These are phyloP conservation scores for Agrypnia vestita DNA, from an alignment of 1,140 invertebrate species.

Conservation along the genomic window DNA sequence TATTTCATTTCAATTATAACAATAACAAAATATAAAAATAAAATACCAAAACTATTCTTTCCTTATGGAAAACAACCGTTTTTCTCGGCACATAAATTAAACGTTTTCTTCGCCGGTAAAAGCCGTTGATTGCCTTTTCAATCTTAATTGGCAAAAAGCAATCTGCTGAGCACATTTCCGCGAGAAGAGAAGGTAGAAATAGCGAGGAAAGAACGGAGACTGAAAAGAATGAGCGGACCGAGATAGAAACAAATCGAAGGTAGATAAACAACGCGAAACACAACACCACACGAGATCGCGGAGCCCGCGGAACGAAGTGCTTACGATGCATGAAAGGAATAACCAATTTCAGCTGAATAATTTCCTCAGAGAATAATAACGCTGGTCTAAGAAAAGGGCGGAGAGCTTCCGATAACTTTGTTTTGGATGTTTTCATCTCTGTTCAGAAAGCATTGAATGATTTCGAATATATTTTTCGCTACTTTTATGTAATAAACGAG, in stretches of 20 bases:
- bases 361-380: conserved; percentile 44
- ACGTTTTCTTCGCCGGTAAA: conserved; percentile 3
- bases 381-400: conserved; percentile 18
- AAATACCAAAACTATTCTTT: too few species aligned
- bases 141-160: conserved; percentile 60
- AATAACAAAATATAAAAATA: too few species aligned
- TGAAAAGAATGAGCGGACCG: conserved; percentile 27
- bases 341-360: conserved; percentile 46
- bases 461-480: not conserved
- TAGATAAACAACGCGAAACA: conserved; percentile 41
- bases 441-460: conserved; percentile 17
- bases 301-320: not conserved
- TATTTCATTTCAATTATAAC: too few species aligned
- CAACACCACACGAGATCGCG: conserved; percentile 4
- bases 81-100: not conserved
- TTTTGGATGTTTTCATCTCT: conserved; percentile 13
- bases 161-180: conserved; percentile 53
- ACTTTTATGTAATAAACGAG: too few species aligned
- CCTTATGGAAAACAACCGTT: not conserved
- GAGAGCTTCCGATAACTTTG: conserved; percentile 25
- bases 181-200: conserved; percentile 45
- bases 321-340: conserved; percentile 45
- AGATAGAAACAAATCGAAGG: conserved; percentile 45
- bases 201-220: conserved; percentile 29
- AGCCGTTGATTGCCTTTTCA: conserved; percentile 59